Evolutionary conservation across 2,888 invertebrate species (phyloP), one percentile per base, ranked within the genome.

Genomic region (Cantharis lateralis): DNA sequence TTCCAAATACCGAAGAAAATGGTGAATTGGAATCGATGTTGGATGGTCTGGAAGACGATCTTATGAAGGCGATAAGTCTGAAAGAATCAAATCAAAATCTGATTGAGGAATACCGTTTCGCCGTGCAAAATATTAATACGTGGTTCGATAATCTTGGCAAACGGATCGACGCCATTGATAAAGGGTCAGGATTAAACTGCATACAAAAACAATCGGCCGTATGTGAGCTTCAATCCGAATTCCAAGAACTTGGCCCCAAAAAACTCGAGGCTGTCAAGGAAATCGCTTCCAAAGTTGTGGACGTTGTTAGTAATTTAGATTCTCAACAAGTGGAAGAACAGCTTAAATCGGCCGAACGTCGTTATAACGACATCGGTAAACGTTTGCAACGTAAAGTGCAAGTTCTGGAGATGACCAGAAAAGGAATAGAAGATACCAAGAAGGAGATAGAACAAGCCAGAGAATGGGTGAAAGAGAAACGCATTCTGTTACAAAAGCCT

Each of bases 281-380:
- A 66, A 90, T 95, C 70, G 94, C 94, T 1, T 90, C 91, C 0
- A 91, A 93, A 86, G 94, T 96, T 9, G 93, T 93, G 76, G 93
- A 95, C 79, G 93, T 95, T 24, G 95, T 96, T 11, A 96, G 95
- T 86, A 96, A 96, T 87, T 89, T 96, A 80, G 97, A 97, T 85
- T 94, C 95, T 0, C 96, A 97, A 85, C 96, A 97, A 89, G 93
- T 97, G 1, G 96, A 96, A 86, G 97, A 97, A 86, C 95, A 95
- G 88, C 91, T 95, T 86, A 96, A 95, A 86, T 94, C 95, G 0
- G 91, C 95, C 0, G 96, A 97, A 85, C 91, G 96, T 80, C 91
- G 95, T 79, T 94, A 95, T 84, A 94, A 93, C 79, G 97, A 97
- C 84, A 92, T 96, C 0, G 91, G 93, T 0, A 97, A 96, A 86